Evolutionary conservation across 92 coral and sea anemone species (phyloP), one percentile per base, ranked within the genome.

Genomic region (Porites lobata): DNA sequence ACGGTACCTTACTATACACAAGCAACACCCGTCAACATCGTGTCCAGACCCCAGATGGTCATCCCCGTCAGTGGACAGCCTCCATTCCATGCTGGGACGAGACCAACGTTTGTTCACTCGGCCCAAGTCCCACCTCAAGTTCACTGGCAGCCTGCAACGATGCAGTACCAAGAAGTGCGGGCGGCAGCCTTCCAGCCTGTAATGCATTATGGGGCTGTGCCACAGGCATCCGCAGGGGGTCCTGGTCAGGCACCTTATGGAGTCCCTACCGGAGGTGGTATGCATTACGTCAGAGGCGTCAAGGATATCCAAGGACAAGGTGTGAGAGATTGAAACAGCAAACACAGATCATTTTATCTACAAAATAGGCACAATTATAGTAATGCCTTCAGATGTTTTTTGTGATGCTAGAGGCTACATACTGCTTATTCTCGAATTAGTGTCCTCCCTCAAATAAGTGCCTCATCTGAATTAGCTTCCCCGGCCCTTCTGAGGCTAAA

Each of bases 111-210:
- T 18, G 84, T 79, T 67, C 92, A 89, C 66, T 57, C 96, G 8
- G 70, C 96, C 63, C 95, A 81, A 70, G 96, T 92, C 21, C 96
- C 89, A 21, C 82, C 93, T 17, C 98, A 93, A 72, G 92, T 95
- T 67, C 98, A 93, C 21, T 95, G 98, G 98, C 98, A 95, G 65
- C 98, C 98, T 9, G 96, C 96, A 43, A 96, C 85, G 85, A 83
- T 95, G 63, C 87, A 89, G 74, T 93, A 93, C 67, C 96, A 90
- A 69, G 98, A 91, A 32, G 70, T 93, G 51, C 87, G 94, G 72
- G 89, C 92, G 81, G 94, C 94, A 78, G 92, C 94, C 43, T 95
- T 92, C 78, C 98, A 94, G 68, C 98, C 94, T 32, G 79, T 95
- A 69, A 69, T 93, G 73, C 96, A 93, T 56, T 95, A 95, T 81